Evolutionary conservation across 2,113 vertebrate genomes (phyloP), one percentile per base, ranked within the genome.

Genomic region (Enhydra lutris): DNA sequence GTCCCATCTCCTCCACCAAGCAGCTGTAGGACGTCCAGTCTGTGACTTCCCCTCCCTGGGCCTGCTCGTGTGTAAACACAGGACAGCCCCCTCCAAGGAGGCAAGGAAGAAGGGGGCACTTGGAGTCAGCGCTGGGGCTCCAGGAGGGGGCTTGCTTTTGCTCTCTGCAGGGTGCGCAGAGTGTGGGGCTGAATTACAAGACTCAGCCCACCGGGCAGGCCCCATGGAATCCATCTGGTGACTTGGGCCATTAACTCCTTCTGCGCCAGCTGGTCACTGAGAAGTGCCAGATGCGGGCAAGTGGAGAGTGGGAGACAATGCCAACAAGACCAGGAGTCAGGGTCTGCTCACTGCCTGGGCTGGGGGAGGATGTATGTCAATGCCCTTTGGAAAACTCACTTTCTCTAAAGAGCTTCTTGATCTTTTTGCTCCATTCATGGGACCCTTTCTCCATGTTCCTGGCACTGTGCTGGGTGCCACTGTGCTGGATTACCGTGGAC

Each of bases 241-340:
- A 31, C 29, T 18, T n/a, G 18, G 89, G 9, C 21, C 63, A 7
- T 26, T n/a, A 57, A 31, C 31, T 42, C 85, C 84, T 84, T 93
- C 59, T 1, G 2, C 14, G 57, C 34, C 85, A 71, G 78, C 4
- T 1, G 13, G 85, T 90, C 47, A 29, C 91, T 57, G 0, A 8
- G 50, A 3, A 8, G 39, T 0, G 3, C n/a, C 6, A 17, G 57
- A 29, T 24, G 15, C 21, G 42, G 59, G 52, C 15, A 3, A 5
- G 3, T 47, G 29, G 42, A 57, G 15, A 34, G 2, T 6, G 1
- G 45, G 57, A 57, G 45, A 29, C 4, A 3, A 73, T 7, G 47
- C 42, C 36, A 13, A 2, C 18, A 17, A 67, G 31, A 29, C 29
- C 34, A 6, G 87, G 24, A 29, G 76, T 15, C 0, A 0, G 26